Conservation (phyloP, 2,797 vertebrate species). For the Microchirus variegatus region DNA sequence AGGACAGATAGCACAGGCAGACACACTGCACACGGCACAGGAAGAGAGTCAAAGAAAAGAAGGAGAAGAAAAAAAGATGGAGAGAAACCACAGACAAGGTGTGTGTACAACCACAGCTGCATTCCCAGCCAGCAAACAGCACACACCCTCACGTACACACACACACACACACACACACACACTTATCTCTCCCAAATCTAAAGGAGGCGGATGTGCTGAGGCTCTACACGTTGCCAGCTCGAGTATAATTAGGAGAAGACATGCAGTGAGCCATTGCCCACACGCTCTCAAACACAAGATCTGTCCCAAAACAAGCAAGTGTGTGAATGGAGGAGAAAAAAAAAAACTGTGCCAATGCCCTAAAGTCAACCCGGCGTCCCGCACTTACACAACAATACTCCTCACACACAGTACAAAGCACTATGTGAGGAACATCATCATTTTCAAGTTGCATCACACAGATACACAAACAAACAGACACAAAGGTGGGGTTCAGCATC, state of each 20-base stretch:
- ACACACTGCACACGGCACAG: constrained; percentile 43
- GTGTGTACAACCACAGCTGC: constrained; percentile 58
- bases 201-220: constrained; percentile 55
- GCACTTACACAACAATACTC: constrained; percentile 27
- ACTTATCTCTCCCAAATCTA: constrained; percentile 64
- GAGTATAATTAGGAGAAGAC: constrained; percentile 64
- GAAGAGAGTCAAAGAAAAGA: constrained; percentile 28
- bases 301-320: constrained; percentile 58
- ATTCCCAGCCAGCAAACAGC: constrained; percentile 67
- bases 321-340: constrained; percentile 43
- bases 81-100: constrained; percentile 59
- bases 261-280: constrained; percentile 49
- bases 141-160: constrained; percentile 13
- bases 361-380: constrained; percentile 10
- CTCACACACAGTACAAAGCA: not conserved
- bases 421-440: constrained; percentile 22
- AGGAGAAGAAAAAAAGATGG: constrained; percentile 9
- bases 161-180: constrained; percentile 22
- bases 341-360: constrained; percentile 34
- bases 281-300: constrained; percentile 24
- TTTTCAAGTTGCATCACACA: constrained; percentile 12
- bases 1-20: constrained; percentile 72
- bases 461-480: no score
- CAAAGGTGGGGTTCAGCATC: no score
- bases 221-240: constrained; percentile 41